Base-by-base conservation (phyloP, 1,140 invertebrate genomes). In the Carposina sasakii region DNA sequence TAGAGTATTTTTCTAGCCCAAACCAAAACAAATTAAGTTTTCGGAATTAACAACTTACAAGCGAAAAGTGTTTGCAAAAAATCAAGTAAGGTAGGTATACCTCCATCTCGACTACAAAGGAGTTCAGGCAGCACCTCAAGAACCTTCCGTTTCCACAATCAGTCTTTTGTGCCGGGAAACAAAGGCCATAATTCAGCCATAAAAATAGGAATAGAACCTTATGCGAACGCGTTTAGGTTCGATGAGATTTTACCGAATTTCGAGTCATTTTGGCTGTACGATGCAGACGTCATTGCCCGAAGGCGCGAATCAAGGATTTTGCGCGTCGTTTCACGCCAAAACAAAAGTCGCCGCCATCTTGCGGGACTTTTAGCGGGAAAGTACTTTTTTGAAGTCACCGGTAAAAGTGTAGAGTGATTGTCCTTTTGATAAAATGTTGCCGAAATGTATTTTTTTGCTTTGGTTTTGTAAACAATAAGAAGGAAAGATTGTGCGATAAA, bases 231-330 rank as follows among this genome's bases (percentile, higher is more conserved):
- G 0, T 28, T 44, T 61, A 40, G 12, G 55, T 47, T 57, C 10
- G 47, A 56, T n/a, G n/a, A n/a, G n/a, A n/a, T n/a, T n/a, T n/a
- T 41, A 39, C 49, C 20, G n/a, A 31, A 24, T 8, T 28, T 10
- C 10, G 4, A 16, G 16, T n/a, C 2, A 10, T 42, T 46, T 40
- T 19, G 9, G 9, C 0, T n/a, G 24, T 9, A 37, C 30, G 19
- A 42, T 41, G 39, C 45, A 51, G 41, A 49, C 36, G 57, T 56
- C 54, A 59, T 60, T 50, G 63, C 63, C 57, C 22, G 48, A 43
- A 64, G 61, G 67, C 59, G 57, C 47, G 57, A 67, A 70, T 67
- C 67, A 70, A 70, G 63, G 52, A 60, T 60, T 63, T 63, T 51
- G 40, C 58, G 48, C 59, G 62, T 45, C 54, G 52, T 60, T 60